Base-by-base conservation (phyloP, 2,113 vertebrate genomes). In the Gallinago media region DNA sequence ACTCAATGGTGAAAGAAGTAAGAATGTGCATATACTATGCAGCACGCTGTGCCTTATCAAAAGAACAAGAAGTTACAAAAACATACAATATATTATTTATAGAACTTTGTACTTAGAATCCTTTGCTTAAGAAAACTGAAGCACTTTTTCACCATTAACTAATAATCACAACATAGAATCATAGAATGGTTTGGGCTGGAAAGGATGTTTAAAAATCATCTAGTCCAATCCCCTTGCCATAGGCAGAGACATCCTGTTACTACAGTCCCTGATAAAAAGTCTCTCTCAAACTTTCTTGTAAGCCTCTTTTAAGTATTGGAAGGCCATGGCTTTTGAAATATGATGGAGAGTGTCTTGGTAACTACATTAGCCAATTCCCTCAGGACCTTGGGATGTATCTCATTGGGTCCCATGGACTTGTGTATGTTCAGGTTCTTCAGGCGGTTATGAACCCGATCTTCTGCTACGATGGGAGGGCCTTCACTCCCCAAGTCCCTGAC, bases 331-430 rank as follows among this genome's bases (percentile, higher is more conserved):
- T 92, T 63, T 72, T 72, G 27, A 73, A 72, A 29, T 27, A 50
- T 46, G 11, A 63, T 4, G 6, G 7, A 72, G 32, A 44, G 2
- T 40, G 6, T 4, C 4, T 77, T 78, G 40, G 12, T 47, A 73
- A 49, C 40, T 49, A 15, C 9, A 42, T 47, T 18, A 67, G 21
- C 10, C 26, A 47, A 8, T 79, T 73, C 11, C 15, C 26, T 74
- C 23, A 11, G 23, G 32, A 79, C 12, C 13, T 4, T 50, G 25
- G 8, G 17, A n/a, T 49, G 2, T 7, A 25, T 36, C 46, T 71
- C 1, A 0, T 50, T 0, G 0, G 8, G 9, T 74, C 9, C 19
- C 27, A 47, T 15, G 9, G 6, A 16, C 20, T 42, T 66, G 20
- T 16, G 1, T 34, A 34, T 27, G 18, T 72, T 63, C 32, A 44